Conservation (phyloP, 2,888 invertebrate genomes). For the Boloria euphrosyne region DNA sequence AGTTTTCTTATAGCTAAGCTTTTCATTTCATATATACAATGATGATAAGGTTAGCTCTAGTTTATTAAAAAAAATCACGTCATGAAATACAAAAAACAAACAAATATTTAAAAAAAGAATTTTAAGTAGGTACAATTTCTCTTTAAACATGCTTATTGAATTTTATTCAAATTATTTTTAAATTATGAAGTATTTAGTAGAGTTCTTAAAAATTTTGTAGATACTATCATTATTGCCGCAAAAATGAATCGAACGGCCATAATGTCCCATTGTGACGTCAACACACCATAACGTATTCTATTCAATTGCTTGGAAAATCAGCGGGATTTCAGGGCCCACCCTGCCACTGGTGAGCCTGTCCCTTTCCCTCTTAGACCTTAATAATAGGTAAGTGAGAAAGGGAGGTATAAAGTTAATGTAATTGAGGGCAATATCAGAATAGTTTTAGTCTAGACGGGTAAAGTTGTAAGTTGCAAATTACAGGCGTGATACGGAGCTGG, state of each 20-base stretch:
- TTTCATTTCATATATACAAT: background rate
- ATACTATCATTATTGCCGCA: slow-evolving; percentile 23
- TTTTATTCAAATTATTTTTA: too few relatives aligned
- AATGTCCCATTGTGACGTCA: slow-evolving; percentile 64
- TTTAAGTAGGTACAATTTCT: too few relatives aligned
- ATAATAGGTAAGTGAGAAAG: slow-evolving; percentile 49
- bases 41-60: too few relatives aligned
- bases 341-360: slow-evolving; percentile 47
- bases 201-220: slow-evolving; percentile 8
- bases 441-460: slow-evolving; percentile 77
- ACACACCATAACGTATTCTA: slow-evolving; percentile 74
- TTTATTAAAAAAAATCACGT: background rate
- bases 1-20: slow-evolving; percentile 4
- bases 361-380: slow-evolving; percentile 44
- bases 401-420: slow-evolving; percentile 54
- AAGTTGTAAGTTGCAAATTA: slow-evolving; percentile 69
- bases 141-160: too few relatives aligned
- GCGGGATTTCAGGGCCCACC: slow-evolving; percentile 66
- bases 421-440: slow-evolving; percentile 74
- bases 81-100: background rate
- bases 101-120: too few relatives aligned
- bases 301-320: slow-evolving; percentile 80
- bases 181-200: background rate
- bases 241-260: slow-evolving; percentile 48
- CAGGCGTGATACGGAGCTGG: slow-evolving; percentile 60